Evolutionary conservation across 2,888 invertebrate species (phyloP), one percentile per base, ranked within the genome.

Genomic region (Himalopsyche tibetana): DNA sequence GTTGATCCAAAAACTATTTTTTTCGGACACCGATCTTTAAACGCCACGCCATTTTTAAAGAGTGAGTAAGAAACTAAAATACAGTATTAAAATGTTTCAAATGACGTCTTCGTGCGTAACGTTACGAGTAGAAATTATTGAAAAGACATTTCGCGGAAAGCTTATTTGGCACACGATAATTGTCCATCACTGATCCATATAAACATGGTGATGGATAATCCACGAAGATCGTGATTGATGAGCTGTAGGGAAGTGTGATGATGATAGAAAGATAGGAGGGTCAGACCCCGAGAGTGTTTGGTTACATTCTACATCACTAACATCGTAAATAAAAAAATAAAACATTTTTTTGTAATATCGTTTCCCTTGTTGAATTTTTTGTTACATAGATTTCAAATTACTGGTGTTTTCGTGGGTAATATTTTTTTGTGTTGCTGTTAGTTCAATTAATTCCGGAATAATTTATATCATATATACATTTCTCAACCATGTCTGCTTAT

Each of bases 141-240:
- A 11, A 45, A 45, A 42, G 0, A 6, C 42, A 51, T 15, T 51
- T 51, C 9, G 9, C 3, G 12, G 0, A 51, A 8, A 15, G 51
- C 51, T 36, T 15, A 74, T 74, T 6, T 36, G 74, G 74, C 15
- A 12, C 36, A 15, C 12, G 38, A 74, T 28, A 74, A 74, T 38
- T 9, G 28, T 36, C 38, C 4, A 74, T 36, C 74, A 36, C 74
- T 74, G 74, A 1, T 36, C 38, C 12, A 36, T 36, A 74, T 74
- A 74, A 74, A 74, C 74, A 74, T 74, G 5, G 74, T 15, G 74
- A 74, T 74, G 36, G 74, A 74, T 74, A 74, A 74, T 74, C 74
- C 74, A 74, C 74, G 74, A 74, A 36, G n/a, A 74, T 74, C 74
- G 38, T 74, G 74, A 74, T 74, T 74, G 74, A 74, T 74, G 74